These are phyloP conservation scores for Osedax frankpressi DNA, from an alignment of 2,888 invertebrate species.

Conservation along the genomic window DNA sequence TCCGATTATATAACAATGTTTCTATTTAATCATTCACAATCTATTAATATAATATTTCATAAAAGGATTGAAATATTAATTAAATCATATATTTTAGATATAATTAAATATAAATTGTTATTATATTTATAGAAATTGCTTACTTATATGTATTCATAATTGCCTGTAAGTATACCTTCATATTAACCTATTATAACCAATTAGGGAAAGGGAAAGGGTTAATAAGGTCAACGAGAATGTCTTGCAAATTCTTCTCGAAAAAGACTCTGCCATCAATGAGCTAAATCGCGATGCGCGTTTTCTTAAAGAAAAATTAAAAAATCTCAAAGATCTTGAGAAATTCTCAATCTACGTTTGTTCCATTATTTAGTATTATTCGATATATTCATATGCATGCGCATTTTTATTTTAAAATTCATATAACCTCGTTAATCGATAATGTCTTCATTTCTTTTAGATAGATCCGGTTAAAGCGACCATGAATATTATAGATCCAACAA, in stretches of 20 bases:
- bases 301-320: neutral
- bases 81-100: too few relatives aligned
- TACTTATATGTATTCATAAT: too few relatives aligned
- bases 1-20: conserved; percentile 28
- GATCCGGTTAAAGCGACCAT: neutral
- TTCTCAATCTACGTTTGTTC: neutral
- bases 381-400: too few relatives aligned
- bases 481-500: neutral
- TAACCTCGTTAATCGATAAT: neutral
- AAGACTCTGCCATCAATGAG: neutral
- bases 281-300: neutral
- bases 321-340: neutral
- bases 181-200: too few relatives aligned
- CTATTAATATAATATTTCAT: too few relatives aligned
- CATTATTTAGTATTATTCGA: neutral
- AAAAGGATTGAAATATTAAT: too few relatives aligned
- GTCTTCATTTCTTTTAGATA: neutral
- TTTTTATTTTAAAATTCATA: too few relatives aligned
- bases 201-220: neutral
- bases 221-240: neutral
- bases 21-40: too few relatives aligned
- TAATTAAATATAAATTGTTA: too few relatives aligned
- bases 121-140: too few relatives aligned
- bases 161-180: too few relatives aligned
- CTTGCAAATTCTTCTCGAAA: neutral